Percentiles rank a stretch among this genome's conserved stretches.
Conservation (phyloP, 2,113 vertebrate genomes). For the Globicephala melas region DNA sequence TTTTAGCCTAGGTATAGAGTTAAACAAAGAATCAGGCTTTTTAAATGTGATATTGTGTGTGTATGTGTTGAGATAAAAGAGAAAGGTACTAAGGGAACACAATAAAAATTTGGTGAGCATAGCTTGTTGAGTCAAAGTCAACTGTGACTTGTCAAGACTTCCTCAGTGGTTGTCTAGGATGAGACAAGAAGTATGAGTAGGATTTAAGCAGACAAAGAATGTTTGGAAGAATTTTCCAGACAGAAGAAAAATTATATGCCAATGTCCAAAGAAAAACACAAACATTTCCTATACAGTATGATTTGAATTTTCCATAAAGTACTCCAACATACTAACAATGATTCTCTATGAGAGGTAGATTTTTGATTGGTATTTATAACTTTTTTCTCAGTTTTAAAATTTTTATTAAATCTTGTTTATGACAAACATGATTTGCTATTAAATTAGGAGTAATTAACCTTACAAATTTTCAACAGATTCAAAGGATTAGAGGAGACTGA, state of each 20-base stretch:
- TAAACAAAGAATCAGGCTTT: background rate
- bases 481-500: conserved; percentile 26
- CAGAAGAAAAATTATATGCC: background rate
- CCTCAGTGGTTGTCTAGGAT: background rate
- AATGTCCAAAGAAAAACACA: background rate
- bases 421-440: background rate
- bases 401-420: background rate
- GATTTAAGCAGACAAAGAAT: background rate
- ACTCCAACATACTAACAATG: background rate
- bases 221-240: background rate
- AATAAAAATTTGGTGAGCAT: background rate
- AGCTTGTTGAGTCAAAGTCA: background rate
- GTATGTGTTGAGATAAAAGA: background rate
- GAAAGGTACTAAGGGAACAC: background rate
- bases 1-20: background rate
- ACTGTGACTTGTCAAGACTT: background rate
- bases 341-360: background rate
- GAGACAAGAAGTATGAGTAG: background rate
- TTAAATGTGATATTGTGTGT: background rate
- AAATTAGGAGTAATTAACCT: background rate
- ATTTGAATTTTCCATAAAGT: background rate
- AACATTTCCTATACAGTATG: background rate
- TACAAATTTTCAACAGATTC: conserved; percentile 42
- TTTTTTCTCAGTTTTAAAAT: background rate
- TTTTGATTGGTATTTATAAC: background rate